Conservation (phyloP, 1,140 invertebrate genomes). For the Himalopsyche phryganea region DNA sequence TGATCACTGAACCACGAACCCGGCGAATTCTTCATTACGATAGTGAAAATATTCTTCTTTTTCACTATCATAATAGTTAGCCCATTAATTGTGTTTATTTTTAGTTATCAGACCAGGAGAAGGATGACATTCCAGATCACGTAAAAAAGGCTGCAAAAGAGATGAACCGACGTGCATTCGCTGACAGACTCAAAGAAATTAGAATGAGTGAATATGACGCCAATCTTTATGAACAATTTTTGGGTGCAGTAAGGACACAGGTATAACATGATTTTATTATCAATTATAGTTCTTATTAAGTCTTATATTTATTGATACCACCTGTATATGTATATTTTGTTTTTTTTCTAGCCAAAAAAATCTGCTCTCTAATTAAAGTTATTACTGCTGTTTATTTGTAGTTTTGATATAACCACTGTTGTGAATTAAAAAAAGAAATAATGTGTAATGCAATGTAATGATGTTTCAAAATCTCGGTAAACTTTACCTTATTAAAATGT, state of each 20-base stretch:
- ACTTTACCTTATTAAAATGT: too few relatives aligned
- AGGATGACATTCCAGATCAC: constrained; percentile 85
- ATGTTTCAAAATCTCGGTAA: too few relatives aligned
- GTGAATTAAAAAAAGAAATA: too few relatives aligned
- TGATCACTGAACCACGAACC: too few relatives aligned
- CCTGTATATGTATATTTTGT: too few relatives aligned
- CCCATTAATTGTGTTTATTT: constrained; percentile 19
- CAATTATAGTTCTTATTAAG: not conserved
- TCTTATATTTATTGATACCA: too few relatives aligned
- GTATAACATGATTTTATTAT: constrained; percentile 48
- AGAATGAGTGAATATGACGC: constrained; percentile 94
- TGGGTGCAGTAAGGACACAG: constrained; percentile 71
- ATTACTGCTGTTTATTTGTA: not conserved
- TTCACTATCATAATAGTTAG: not conserved
- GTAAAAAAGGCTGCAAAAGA: constrained; percentile 84
- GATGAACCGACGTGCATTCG: constrained; percentile 88
- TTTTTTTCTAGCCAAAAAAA: too few relatives aligned
- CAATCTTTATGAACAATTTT: constrained; percentile 79
- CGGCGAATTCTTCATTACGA: too few relatives aligned
- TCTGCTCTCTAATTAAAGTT: too few relatives aligned
- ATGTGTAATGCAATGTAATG: too few relatives aligned
- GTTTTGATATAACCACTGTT: constrained; percentile 4
- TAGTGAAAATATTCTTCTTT: too few relatives aligned
- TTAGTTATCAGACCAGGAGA: constrained; percentile 82
- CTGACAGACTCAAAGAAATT: constrained; percentile 86